Base-by-base conservation (phyloP, 2,888 invertebrate genomes). In the Tenthredo amoena region DNA sequence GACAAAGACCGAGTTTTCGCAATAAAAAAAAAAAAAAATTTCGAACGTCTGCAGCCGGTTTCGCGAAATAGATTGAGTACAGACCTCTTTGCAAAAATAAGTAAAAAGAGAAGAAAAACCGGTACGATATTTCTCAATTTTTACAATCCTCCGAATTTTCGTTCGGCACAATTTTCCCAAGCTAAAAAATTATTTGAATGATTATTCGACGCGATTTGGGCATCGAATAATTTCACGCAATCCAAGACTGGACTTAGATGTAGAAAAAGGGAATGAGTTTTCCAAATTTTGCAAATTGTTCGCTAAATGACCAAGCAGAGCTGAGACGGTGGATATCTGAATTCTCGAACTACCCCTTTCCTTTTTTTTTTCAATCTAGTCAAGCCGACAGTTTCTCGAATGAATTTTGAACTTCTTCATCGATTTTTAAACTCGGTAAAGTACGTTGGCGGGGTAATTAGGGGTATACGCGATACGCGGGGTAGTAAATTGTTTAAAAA, bases 401-500 rank as follows among this genome's bases (percentile, higher is more conserved):
- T 65, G 12, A 31, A 65, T 65, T 65, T 26, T 5, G 15, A 31
- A 65, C 15, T 4, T 65, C 31, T 34, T 18, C 6, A 74, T 74
- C 74, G 74, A 74, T 74, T 74, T 74, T 26, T 40, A 26, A 74
- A 40, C 26, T 5, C 1, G 26, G 43, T 21, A 4, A 43, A 71
- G 37, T 71, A n/a, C 26, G 3, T 47, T 68, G 37, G 18, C n/a
- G 12, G 15, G 6, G 71, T 74, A 21, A 43, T 74, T 43, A 74
- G 21, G 43, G 43, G 43, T n/a, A 74, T 43, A 43, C 15, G 6
- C 15, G 4, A 43, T 74, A 43, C 43, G 74, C 5, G 43, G 26
- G 74, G 74, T 43, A 43, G 43, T 18, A 74, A 74, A 74, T 43
- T 74, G 74, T 21, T 74, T 21, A 15, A 74, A 74, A 74, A 26